Conservation (phyloP, 2,888 invertebrate genomes). For the Drosophila melanosoma region DNA sequence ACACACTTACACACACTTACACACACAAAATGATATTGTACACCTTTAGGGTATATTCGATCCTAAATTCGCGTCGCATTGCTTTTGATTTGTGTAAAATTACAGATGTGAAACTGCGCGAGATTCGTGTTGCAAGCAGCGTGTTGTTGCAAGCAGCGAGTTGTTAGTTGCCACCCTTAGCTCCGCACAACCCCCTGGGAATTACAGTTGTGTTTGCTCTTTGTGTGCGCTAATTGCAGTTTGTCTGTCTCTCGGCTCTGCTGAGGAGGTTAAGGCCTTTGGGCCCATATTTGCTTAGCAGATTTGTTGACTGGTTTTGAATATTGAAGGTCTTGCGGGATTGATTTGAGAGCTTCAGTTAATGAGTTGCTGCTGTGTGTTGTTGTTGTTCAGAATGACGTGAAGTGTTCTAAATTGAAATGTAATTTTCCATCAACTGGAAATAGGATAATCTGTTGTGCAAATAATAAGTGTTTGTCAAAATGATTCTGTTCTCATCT, state of each 20-base stretch:
- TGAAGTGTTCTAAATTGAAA: constrained; percentile 56
- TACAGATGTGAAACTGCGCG: constrained; percentile 45
- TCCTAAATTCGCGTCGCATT: constrained; percentile 53
- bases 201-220: constrained; percentile 58
- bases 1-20: constrained; percentile 6
- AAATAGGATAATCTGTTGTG: constrained; percentile 36
- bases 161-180: constrained; percentile 27
- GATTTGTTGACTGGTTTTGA: constrained; percentile 52
- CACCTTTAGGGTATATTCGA: constrained; percentile 34
- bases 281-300: constrained; percentile 53
- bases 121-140: constrained; percentile 1
- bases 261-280: constrained; percentile 47
- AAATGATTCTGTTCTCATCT: constrained; percentile 4
- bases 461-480: constrained; percentile 42
- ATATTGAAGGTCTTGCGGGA: constrained; percentile 34
- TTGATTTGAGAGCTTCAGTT: constrained; percentile 23
- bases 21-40: not conserved
- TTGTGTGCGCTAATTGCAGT: constrained; percentile 71
- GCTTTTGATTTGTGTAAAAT: constrained; percentile 65
- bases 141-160: constrained; percentile 8
- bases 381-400: constrained; percentile 12
- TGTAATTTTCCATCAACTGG: constrained; percentile 44
- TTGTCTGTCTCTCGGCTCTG: constrained; percentile 53
- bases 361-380: constrained; percentile 2
- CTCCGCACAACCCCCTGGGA: constrained; percentile 12